Evolutionary conservation across 2,113 vertebrate species (phyloP), one percentile per base, ranked within the genome.

Genomic region (Ovis aries): DNA sequence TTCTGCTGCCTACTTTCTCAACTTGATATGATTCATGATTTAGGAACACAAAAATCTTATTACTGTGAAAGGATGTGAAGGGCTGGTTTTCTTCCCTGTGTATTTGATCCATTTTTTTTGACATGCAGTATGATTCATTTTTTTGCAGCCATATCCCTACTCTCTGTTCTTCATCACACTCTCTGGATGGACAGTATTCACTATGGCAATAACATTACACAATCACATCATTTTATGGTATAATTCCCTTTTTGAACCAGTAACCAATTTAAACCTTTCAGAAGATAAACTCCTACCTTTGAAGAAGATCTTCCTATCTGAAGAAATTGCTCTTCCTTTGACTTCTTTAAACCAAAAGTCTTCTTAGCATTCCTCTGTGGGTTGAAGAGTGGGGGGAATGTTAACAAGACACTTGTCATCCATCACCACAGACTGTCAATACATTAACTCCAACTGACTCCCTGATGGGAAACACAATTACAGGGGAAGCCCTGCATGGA

Each of bases 251-350:
- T 55, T 92, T 62, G 71, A 78, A 74, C 29, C 64, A 93, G 16
- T 95, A 98, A 97, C 98, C 98, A 98, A 98, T 96, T 40, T 82
- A 97, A 98, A 97, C 23, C 90, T 67, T 81, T 96, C 95, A 94
- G 55, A 97, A 94, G 82, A 48, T 40, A 96, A 78, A 90, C 13
- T 43, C 62, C 36, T 97, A 98, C 98, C 98, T 98, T 96, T 94
- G 31, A 97, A 93, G 95, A 85, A 57, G n/a, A 40, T 92, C 80
- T 98, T 40, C 94, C 23, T 91, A 64, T 93, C 80, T 77, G 91
- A 96, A 84, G 45, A 93, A 43, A 62, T 7, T 96, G 91, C 96
- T 71, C 33, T 95, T 97, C 78, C 50, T 95, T 97, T 98, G 96
- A 98, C 80, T 98, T 59, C 85, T 40, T 82, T 97, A 93, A 98